Percentiles rank a stretch among this genome's conserved stretches.
Conservation (phyloP, 1,140 invertebrate species). For the Leguminivora glycinivorella region DNA sequence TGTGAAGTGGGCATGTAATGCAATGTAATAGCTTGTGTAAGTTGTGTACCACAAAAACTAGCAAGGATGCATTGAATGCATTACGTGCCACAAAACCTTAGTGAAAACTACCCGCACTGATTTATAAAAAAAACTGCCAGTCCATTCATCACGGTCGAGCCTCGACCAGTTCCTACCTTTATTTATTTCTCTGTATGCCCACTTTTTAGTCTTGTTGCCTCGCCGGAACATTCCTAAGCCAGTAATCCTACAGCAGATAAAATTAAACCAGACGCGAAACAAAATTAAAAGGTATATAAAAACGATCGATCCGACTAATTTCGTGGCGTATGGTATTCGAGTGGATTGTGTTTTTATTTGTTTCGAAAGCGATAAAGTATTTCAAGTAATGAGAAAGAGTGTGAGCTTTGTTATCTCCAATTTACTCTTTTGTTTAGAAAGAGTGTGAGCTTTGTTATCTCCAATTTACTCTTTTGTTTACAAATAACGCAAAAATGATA, state of each 20-base stretch:
- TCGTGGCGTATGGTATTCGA: constrained; percentile 74
- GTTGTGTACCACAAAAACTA: constrained; percentile 10
- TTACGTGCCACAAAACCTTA: constrained; percentile 47
- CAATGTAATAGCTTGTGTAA: constrained; percentile 5
- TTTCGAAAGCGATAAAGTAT: constrained; percentile 48
- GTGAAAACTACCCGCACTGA: constrained; percentile 53
- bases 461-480: constrained; percentile 40
- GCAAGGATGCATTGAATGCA: constrained; percentile 11
- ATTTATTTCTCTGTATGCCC: constrained; percentile 74
- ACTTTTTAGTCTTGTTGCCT: constrained; percentile 71
- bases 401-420: constrained; percentile 43
- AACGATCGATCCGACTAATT: constrained; percentile 76
- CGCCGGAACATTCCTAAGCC: constrained; percentile 74
- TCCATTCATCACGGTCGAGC: constrained; percentile 69
- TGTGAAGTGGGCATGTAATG: not conserved
- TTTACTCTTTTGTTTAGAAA: constrained; percentile 47
- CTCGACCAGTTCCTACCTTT: constrained; percentile 71
- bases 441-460: constrained; percentile 42
- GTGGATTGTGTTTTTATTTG: constrained; percentile 57
- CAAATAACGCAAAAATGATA: constrained; percentile 27
- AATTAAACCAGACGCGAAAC: constrained; percentile 79
- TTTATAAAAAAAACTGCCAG: constrained; percentile 58
- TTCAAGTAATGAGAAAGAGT: constrained; percentile 48
- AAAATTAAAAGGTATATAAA: constrained; percentile 78
- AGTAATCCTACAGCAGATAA: constrained; percentile 77